Evolutionary conservation across 2,797 vertebrate species (phyloP), one percentile per base, ranked within the genome.

Genomic region (Arctocebus calabarensis): DNA sequence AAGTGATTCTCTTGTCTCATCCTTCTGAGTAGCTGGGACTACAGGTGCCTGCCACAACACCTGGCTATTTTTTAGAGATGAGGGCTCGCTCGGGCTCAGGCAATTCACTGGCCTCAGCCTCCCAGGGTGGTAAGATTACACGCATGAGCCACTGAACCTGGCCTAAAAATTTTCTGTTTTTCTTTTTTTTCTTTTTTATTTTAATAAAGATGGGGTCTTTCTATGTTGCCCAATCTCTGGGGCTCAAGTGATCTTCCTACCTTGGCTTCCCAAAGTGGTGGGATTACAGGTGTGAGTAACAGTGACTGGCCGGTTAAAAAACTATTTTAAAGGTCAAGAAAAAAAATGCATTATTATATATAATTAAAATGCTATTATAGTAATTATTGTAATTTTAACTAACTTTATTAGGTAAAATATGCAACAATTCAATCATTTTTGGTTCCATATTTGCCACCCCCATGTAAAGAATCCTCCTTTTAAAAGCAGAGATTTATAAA

Each of bases 401-500:
- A 95, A 77, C 57, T 88, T 66, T 90, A 68, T 87, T 95, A 43
- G 52, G 85, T 92, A 89, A 97, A 32, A 64, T 90, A 94, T 94
- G 74, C 43, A 94, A 55, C 45, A 78, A 91, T 81, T 61, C 34
- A 85, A 62, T 92, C 89, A 64, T 25, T 25, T 40, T 4, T 87
- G 29, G 25, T 90, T 90, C 5, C 34, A 61, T 82, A 57, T 19
- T 45, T 68, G 43, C 48, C 82, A 34, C 40, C 64, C 29, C 27
- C 57, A 45, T 55, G 40, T 91, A 91, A 90, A 84, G 81, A 90
- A 88, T 62, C 57, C 27, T 85, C 19, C 23, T 19, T 84, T 68
- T 71, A 62, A 90, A 90, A 92, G 45, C 71, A 91, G 48, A 81
- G 22, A 61, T 55, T 64, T 17, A 75, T 88, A 57, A 32, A 79